Evolutionary conservation across 1,140 invertebrate genomes (phyloP).

Genomic region (Tetramorium simillimum): DNA sequence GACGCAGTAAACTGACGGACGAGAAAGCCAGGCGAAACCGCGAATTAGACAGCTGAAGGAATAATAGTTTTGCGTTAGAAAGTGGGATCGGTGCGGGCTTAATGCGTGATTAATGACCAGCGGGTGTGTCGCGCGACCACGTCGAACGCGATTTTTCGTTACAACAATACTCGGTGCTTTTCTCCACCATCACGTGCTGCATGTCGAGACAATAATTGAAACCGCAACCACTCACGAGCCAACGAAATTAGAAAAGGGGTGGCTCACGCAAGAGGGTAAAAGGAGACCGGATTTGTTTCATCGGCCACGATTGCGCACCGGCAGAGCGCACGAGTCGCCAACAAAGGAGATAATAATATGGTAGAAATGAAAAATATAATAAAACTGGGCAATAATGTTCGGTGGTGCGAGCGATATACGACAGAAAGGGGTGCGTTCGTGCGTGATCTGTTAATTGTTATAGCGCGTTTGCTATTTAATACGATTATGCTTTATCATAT

Average conservation of each 20-base stretch:
- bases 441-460: slow-evolving; percentile 40
- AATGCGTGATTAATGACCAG: slow-evolving; percentile 61
- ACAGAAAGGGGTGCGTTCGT: slow-evolving; percentile 41
- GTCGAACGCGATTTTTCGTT: slow-evolving; percentile 67
- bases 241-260: slow-evolving; percentile 39
- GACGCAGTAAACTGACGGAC: background rate
- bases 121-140: slow-evolving; percentile 59
- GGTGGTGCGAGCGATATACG: background rate
- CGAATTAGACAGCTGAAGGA: slow-evolving; percentile 70
- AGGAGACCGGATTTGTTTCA: slow-evolving; percentile 1
- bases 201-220: slow-evolving; percentile 35
- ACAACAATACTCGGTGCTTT: slow-evolving; percentile 22
- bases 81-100: slow-evolving; percentile 43
- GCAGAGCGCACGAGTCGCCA: slow-evolving; percentile 10
- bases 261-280: background rate
- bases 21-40: slow-evolving; percentile 32
- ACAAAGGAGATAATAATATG: slow-evolving; percentile 48
- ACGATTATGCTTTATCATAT: background rate
- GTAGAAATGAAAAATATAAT: slow-evolving; percentile 7
- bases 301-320: slow-evolving; percentile 6
- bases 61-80: slow-evolving; percentile 24
- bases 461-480: background rate
- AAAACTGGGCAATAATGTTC: background rate
- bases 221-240: slow-evolving; percentile 56
- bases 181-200: slow-evolving; percentile 33